Percentiles rank a stretch among this genome's conserved stretches.
phyloP scores from a whole-genome alignment of 2,797 vertebrate species.

The Erithacus rubecula region DNA sequence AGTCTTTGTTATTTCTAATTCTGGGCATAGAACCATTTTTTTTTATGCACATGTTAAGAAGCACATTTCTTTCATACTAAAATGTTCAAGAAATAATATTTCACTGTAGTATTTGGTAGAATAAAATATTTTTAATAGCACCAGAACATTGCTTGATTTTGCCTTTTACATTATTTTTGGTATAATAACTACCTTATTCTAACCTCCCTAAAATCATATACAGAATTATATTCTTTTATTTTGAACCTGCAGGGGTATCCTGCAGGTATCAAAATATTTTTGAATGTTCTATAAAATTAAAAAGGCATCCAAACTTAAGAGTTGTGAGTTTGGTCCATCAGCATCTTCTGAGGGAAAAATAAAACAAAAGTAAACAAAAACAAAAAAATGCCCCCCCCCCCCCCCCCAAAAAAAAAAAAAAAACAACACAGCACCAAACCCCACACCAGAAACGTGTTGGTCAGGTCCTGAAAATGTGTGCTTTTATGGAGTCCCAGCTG shows the following conservation, averaged over 20 bases:
- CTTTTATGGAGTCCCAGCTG: conserved; percentile 8
- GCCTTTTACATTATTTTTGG: not conserved
- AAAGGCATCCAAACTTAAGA: not conserved
- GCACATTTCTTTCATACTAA: not conserved
- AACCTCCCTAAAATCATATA: not conserved
- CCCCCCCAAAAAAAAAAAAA: too few species aligned
- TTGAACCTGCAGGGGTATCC: not conserved
- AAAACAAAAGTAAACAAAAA: too few species aligned
- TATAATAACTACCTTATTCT: not conserved
- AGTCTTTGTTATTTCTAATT: not conserved
- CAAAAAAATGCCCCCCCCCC: too few species aligned
- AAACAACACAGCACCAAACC: not conserved
- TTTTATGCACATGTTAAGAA: not conserved
- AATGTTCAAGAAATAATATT: not conserved
- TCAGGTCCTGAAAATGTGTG: not conserved
- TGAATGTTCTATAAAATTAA: not conserved
- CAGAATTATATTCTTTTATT: not conserved
- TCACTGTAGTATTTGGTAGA: not conserved
- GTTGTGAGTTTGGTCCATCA: not conserved
- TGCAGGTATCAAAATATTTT: not conserved
- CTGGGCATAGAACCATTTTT: not conserved
- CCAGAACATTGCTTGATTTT: not conserved
- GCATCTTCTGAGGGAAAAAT: not conserved
- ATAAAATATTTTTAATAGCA: not conserved
- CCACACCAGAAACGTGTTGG: not conserved